These are phyloP conservation scores for Uropetala carovei DNA, from an alignment of 2,888 invertebrate species.

Conservation along the genomic window DNA sequence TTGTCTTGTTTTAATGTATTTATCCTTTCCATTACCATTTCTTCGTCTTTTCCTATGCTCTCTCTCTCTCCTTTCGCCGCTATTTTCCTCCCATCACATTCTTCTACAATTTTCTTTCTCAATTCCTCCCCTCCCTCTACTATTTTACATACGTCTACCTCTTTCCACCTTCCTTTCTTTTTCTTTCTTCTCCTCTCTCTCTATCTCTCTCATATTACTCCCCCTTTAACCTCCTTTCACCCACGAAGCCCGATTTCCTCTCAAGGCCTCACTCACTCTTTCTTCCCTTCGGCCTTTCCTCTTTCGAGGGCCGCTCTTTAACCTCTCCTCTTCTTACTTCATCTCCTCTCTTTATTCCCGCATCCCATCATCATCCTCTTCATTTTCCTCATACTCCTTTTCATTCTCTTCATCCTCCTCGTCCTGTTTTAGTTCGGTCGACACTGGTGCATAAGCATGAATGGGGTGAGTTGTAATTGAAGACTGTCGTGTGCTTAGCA, in stretches of 20 bases:
- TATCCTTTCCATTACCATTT: background rate
- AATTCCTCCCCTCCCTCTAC: background rate
- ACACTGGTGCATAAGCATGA: no score
- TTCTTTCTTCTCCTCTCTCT: no score
- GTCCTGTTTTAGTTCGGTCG: no score
- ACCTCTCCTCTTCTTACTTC: slow-evolving; percentile 48
- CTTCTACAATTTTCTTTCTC: background rate
- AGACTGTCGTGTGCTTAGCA: no score
- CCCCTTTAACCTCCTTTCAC: background rate
- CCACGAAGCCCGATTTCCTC: background rate
- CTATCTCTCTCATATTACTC: background rate
- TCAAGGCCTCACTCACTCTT: background rate
- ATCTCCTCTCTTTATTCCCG: background rate
- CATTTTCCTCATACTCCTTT: background rate
- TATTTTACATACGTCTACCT: background rate
- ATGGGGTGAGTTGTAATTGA: no score
- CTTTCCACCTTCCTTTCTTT: no score
- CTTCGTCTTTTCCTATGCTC: background rate
- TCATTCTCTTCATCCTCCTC: background rate
- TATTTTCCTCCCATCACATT: background rate
- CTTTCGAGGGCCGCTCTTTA: slow-evolving; percentile 20
- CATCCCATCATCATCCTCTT: background rate
- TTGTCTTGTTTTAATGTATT: background rate
- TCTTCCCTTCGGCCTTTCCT: background rate
- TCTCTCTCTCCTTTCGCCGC: background rate